phyloP scores from a whole-genome alignment of 1,140 invertebrate genomes.

The Platyura marginata region DNA sequence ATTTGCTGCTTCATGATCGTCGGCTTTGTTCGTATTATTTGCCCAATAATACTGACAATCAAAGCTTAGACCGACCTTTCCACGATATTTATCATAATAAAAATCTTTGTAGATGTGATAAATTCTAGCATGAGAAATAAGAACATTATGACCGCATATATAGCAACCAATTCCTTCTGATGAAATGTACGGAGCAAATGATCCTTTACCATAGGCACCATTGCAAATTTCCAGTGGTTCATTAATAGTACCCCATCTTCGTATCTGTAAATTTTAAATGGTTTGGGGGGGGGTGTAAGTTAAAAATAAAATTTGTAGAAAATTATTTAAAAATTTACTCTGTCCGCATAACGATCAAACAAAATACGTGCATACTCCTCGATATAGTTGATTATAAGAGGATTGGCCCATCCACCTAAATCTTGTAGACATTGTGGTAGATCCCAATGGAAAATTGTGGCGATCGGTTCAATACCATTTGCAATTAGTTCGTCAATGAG shows the following conservation, averaged over 20 bases:
- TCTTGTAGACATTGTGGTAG: conserved; percentile 29
- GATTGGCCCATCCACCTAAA: conserved; percentile 28
- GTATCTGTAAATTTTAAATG: conserved; percentile 8
- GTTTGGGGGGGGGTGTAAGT: no score
- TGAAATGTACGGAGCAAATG: conserved; percentile 26
- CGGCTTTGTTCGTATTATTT: not conserved
- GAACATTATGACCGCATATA: conserved; percentile 31
- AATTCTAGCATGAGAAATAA: conserved; percentile 29
- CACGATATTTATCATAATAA: conserved; percentile 16
- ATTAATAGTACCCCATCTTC: conserved; percentile 36
- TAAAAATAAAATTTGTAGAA: no score
- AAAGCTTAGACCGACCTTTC: conserved; percentile 29
- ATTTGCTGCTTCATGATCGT: not conserved
- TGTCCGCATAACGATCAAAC: conserved; percentile 31
- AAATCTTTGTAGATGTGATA: no score
- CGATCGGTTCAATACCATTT: conserved; percentile 39
- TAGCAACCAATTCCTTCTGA: conserved; percentile 17
- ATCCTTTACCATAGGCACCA: conserved; percentile 32
- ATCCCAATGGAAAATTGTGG: conserved; percentile 31
- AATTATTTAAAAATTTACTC: no score
- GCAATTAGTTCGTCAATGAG: conserved; percentile 35
- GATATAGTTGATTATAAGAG: conserved; percentile 31
- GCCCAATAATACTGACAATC: conserved; percentile 9
- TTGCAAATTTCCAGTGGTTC: conserved; percentile 32
- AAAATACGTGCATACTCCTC: conserved; percentile 29